phyloP scores from a whole-genome alignment of 2,888 invertebrate species.

The Acrocera orbiculus region DNA sequence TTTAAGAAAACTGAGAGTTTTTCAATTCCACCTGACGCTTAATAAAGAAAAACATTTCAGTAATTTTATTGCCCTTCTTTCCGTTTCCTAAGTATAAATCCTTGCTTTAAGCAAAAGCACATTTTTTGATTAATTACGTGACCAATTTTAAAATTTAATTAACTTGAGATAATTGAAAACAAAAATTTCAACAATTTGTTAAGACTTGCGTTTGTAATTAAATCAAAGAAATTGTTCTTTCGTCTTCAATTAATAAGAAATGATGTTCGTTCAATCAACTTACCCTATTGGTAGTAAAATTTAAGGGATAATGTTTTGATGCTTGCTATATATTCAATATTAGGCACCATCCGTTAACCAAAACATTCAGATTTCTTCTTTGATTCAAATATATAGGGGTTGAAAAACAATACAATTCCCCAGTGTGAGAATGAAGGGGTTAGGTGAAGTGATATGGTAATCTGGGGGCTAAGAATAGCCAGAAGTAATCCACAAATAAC shows the following conservation, averaged over 20 bases:
- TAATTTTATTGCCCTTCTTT: too few relatives aligned
- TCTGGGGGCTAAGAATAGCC: constrained; percentile 9
- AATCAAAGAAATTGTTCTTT: constrained; percentile 17
- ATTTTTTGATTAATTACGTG: constrained; percentile 11
- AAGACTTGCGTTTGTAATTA: constrained; percentile 14
- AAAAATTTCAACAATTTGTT: constrained; percentile 12
- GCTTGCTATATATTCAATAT: too few relatives aligned
- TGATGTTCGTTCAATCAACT: constrained; percentile 15
- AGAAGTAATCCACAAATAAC: constrained; percentile 10
- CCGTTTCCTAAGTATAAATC: too few relatives aligned
- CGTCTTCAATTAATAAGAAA: constrained; percentile 17
- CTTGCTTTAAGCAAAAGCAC: background rate
- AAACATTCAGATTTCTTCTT: too few relatives aligned
- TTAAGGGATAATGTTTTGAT: too few relatives aligned
- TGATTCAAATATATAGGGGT: background rate
- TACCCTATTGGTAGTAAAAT: too few relatives aligned
- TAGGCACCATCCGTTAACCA: too few relatives aligned
- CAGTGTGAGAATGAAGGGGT: background rate
- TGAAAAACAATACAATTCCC: constrained; percentile 2
- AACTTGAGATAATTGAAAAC: constrained; percentile 11
- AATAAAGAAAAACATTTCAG: too few relatives aligned
- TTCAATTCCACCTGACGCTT: too few relatives aligned
- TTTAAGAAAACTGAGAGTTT: too few relatives aligned
- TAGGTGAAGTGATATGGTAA: constrained; percentile 4
- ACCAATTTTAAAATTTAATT: constrained; percentile 11